Percentiles rank a stretch among this genome's conserved stretches.
These are phyloP conservation scores for Zeus faber DNA, from an alignment of 2,113 vertebrate species.

Conservation along the genomic window DNA sequence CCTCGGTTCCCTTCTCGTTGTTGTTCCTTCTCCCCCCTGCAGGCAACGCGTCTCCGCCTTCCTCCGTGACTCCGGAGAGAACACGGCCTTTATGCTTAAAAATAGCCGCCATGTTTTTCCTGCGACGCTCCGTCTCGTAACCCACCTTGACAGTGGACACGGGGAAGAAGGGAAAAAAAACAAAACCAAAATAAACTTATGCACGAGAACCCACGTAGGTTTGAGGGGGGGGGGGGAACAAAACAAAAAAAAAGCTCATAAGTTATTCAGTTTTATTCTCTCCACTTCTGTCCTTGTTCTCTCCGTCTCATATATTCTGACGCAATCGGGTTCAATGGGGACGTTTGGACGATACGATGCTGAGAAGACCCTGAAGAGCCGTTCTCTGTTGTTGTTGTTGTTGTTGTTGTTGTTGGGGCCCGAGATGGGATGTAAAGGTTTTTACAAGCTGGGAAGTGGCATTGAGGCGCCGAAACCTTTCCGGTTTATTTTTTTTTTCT, in stretches of 20 bases:
- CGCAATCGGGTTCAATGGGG: too few species aligned
- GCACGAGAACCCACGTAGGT: too few species aligned
- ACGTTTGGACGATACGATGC: too few species aligned
- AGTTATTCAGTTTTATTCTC: too few species aligned
- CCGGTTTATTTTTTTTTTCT: too few species aligned
- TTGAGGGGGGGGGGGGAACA: too few species aligned
- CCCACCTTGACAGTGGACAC: slow-evolving; percentile 42
- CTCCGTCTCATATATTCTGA: too few species aligned
- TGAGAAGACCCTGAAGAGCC: too few species aligned
- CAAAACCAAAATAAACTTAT: slow-evolving; percentile 6
- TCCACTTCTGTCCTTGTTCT: too few species aligned
- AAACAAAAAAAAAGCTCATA: too few species aligned
- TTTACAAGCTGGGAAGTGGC: slow-evolving; percentile 45
- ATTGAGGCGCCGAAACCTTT: slow-evolving; percentile 43
- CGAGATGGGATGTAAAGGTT: slow-evolving; percentile 40
- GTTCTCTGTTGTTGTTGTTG: too few species aligned
- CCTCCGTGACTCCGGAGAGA: slow-evolving; percentile 19
- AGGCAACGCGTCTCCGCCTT: slow-evolving; percentile 16
- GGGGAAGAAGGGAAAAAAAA: too few species aligned
- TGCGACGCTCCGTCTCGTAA: slow-evolving; percentile 48
- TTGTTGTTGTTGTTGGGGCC: slow-evolving; percentile 33
- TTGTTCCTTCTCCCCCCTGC: background rate
- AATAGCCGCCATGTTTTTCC: slow-evolving; percentile 36
- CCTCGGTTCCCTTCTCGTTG: background rate
- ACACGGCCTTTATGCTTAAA: slow-evolving; percentile 20